Base-by-base conservation (phyloP, 2,888 invertebrate genomes). In the Drosophila diplacantha region DNA sequence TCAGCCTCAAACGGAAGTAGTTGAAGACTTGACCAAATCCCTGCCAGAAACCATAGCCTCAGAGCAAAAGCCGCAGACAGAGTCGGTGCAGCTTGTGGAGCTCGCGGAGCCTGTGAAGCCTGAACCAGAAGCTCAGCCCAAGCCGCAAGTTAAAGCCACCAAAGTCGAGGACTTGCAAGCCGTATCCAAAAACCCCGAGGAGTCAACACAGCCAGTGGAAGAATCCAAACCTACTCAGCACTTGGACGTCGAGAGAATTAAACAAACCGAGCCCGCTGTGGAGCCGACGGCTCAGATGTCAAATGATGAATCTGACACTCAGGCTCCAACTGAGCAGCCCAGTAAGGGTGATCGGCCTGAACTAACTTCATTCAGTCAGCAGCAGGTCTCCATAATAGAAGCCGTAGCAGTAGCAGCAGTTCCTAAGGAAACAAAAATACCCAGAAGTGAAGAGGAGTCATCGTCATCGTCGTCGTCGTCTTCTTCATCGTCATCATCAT, bases 221-320 rank as follows among this genome's bases (percentile, higher is more conserved):
- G 24, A n/a, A n/a, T 24, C 8, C 9, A 11, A 22, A 14, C 8
- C 14, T 3, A 22, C 14, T 14, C 24, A 11, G 41, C 41, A 16
- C 16, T 3, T 3, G 1, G 5, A 2, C n/a, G n/a, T 3, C 11
- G 41, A n/a, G 24, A n/a, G 9, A 1, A 6, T 9, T 9, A 26
- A 26, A 26, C 24, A 41, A 24, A 26, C 16, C 2, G 16, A n/a
- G 3, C 0, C 9, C n/a, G 24, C 16, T 16, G 41, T 11, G 24
- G n/a, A 16, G 24, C 41, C 41, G 7, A 41, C 24, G 41, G n/a
- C 24, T 41, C 41, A 16, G 24, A 16, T 41, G 26, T 41, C 41
- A 41, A 41, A 24, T 6, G 41, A 26, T 16, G n/a, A 41, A 41
- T 16, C 11, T 24, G 26, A 41, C 5, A 41, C 41, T 5, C 11